phyloP scores from a whole-genome alignment of 2,888 invertebrate species.

The Dasypolia templi region DNA sequence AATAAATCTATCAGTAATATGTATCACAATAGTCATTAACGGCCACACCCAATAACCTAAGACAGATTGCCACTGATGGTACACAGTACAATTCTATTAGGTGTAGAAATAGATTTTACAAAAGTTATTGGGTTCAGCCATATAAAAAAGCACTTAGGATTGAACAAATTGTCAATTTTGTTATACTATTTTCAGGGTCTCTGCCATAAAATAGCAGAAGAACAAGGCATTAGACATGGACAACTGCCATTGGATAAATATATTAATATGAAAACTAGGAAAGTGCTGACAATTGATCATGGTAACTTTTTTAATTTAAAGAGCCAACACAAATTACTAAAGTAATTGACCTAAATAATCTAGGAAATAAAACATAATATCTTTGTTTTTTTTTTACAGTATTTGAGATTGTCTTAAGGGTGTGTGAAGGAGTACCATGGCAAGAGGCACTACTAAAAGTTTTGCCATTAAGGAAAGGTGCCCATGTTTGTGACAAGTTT shows the following conservation, averaged over 20 bases:
- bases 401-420: slow-evolving; percentile 94
- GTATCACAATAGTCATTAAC: background rate
- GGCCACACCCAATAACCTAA: too few relatives aligned
- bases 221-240: slow-evolving; percentile 94
- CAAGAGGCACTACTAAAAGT: slow-evolving; percentile 94
- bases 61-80: too few relatives aligned
- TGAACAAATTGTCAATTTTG: background rate
- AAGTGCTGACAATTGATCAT: slow-evolving; percentile 98
- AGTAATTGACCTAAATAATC: slow-evolving; percentile 13
- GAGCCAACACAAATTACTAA: background rate
- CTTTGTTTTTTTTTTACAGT: slow-evolving; percentile 89
- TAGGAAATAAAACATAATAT: slow-evolving; percentile 19
- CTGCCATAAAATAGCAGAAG: slow-evolving; percentile 95
- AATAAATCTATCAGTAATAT: background rate
- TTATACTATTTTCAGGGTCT: slow-evolving; percentile 91
- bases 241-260: slow-evolving; percentile 97
- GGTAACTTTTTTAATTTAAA: slow-evolving; percentile 88
- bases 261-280: slow-evolving; percentile 97
- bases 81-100: too few relatives aligned
- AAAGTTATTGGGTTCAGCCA: too few relatives aligned
- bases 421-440: slow-evolving; percentile 95
- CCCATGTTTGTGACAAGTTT: slow-evolving; percentile 83
- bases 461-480: slow-evolving; percentile 95
- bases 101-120: too few relatives aligned
- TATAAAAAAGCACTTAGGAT: background rate